Evolutionary conservation across 2,113 vertebrate species (phyloP).

Genomic region (western clawed frog (Xenopus tropicalis)): DNA sequence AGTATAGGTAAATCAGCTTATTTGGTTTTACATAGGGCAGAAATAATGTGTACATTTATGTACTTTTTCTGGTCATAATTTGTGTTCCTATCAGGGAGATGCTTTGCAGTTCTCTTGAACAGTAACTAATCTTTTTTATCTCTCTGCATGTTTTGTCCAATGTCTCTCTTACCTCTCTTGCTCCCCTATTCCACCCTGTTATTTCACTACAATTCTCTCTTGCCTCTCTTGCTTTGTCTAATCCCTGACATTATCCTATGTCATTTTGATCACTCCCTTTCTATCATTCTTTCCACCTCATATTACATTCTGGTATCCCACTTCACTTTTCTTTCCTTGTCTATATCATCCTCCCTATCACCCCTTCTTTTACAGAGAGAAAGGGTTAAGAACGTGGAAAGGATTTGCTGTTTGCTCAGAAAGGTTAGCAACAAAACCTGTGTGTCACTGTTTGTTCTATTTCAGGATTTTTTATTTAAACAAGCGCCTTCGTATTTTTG

Average conservation of each 20-base stretch:
- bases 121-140: constrained; percentile 49
- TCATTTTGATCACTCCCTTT: not conserved
- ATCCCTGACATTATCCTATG: not conserved
- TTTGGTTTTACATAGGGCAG: too few species aligned
- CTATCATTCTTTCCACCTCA: too few species aligned
- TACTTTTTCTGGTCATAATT: not conserved
- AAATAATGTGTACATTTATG: too few species aligned
- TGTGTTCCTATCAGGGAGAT: not conserved
- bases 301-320: not conserved
- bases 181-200: not conserved
- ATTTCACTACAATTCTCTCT: not conserved
- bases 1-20: too few species aligned
- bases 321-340: not conserved
- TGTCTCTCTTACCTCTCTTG: not conserved
- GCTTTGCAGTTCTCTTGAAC: not conserved
- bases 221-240: not conserved
- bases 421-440: constrained; percentile 69
- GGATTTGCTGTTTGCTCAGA: constrained; percentile 87
- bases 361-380: constrained; percentile 69
- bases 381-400: constrained; percentile 87
- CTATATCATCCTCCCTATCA: constrained; percentile 34
- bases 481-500: not conserved
- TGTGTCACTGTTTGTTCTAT: constrained; percentile 1
- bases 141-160: constrained; percentile 44
- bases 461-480: not conserved